Evolutionary conservation across 1,140 invertebrate species (phyloP).

Genomic region (Phymastichus coffea): DNA sequence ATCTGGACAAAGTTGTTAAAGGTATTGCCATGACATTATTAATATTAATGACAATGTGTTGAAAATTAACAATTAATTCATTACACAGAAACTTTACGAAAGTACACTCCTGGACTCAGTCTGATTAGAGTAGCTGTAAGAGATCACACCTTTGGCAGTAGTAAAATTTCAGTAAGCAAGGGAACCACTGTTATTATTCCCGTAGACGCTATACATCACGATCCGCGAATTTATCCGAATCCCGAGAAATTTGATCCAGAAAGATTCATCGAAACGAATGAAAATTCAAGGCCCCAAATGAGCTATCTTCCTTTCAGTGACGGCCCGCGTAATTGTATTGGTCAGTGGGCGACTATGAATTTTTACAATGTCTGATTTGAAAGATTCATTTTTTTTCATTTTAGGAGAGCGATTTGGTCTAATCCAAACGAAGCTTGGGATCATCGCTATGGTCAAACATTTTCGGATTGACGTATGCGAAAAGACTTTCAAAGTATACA

Average conservation of each 20-base stretch:
- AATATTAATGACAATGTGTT: background rate
- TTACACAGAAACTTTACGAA: constrained; percentile 58
- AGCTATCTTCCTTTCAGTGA: constrained; percentile 61
- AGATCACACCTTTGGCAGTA: constrained; percentile 52
- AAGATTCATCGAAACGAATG: constrained; percentile 33
- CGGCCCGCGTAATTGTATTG: constrained; percentile 59
- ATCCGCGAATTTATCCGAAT: constrained; percentile 63
- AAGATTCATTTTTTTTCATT: background rate
- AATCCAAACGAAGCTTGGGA: no score
- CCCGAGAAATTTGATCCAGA: constrained; percentile 62
- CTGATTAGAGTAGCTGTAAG: constrained; percentile 48
- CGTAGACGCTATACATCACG: constrained; percentile 61
- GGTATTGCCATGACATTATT: constrained; percentile 26
- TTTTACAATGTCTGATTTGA: background rate
- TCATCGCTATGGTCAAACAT: no score
- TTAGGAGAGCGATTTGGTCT: background rate
- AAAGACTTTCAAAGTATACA: no score
- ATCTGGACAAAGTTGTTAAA: constrained; percentile 39
- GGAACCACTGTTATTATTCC: constrained; percentile 50
- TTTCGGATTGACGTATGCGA: no score
- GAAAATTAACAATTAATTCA: background rate
- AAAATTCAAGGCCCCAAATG: constrained; percentile 38
- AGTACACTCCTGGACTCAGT: constrained; percentile 57
- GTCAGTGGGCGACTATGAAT: no score
- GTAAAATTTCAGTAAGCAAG: constrained; percentile 49